These are phyloP conservation scores for Aproaerema taeniolella DNA, from an alignment of 2,888 invertebrate species.

Conservation along the genomic window DNA sequence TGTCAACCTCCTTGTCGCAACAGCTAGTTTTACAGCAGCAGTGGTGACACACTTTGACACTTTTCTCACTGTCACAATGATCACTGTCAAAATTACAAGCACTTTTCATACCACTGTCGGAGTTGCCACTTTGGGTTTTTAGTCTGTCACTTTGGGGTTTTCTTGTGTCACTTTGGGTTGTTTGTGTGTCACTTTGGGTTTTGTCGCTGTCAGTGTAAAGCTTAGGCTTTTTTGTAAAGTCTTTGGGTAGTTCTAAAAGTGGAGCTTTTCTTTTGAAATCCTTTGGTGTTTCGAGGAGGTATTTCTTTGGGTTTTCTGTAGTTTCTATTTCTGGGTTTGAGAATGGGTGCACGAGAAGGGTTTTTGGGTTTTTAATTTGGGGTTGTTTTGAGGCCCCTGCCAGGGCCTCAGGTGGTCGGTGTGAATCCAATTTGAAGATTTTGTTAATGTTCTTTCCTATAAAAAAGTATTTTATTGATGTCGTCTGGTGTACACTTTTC, in stretches of 20 bases:
- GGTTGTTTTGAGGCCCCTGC: constrained; percentile 42
- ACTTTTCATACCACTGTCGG: not conserved
- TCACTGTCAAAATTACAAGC: constrained; percentile 4
- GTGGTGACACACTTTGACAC: constrained; percentile 32
- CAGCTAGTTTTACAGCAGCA: constrained; percentile 36
- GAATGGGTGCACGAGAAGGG: constrained; percentile 55
- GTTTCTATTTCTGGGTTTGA: constrained; percentile 20
- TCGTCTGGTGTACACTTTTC: too few species aligned
- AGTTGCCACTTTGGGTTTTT: too few species aligned
- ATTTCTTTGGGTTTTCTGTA: constrained; percentile 35
- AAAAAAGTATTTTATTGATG: too few species aligned
- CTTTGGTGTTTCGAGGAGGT: constrained; percentile 57
- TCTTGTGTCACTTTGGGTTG: constrained; percentile 31
- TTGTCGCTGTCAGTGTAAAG: constrained; percentile 31
- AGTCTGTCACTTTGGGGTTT: constrained; percentile 24
- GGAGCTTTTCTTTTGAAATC: constrained; percentile 56
- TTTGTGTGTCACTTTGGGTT: constrained; percentile 15
- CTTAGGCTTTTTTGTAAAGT: constrained; percentile 51
- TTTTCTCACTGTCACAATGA: constrained; percentile 16
- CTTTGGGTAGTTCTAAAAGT: constrained; percentile 49
- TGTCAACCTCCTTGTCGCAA: constrained; percentile 4
- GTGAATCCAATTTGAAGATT: constrained; percentile 64
- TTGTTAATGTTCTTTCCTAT: constrained; percentile 11
- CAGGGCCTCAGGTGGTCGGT: constrained; percentile 47
- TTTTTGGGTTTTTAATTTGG: constrained; percentile 28